These are phyloP conservation scores for Macrosoma leucophasiata DNA, from an alignment of 2,888 invertebrate genomes.

Conservation along the genomic window DNA sequence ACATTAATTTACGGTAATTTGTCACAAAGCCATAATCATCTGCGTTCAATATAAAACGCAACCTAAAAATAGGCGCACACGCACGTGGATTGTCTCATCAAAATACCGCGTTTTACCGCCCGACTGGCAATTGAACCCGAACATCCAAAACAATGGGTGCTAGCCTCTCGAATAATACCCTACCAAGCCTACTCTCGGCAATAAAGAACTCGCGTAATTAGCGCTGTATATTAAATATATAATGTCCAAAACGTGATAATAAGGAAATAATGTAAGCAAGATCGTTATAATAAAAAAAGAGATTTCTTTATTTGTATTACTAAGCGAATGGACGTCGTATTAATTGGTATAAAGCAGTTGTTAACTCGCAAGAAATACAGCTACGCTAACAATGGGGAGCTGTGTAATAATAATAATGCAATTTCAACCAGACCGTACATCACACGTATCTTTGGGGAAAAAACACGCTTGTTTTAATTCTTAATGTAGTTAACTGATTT, in stretches of 20 bases:
- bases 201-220: constrained; percentile 66
- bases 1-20: too few species aligned
- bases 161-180: constrained; percentile 56
- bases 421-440: too few species aligned
- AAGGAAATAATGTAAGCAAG: constrained; percentile 69
- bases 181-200: constrained; percentile 52
- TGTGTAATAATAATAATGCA: constrained; percentile 37
- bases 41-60: constrained; percentile 6
- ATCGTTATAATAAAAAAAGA: constrained; percentile 62
- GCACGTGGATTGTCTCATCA: constrained; percentile 13
- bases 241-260: constrained; percentile 66
- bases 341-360: constrained; percentile 57
- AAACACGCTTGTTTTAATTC: too few species aligned
- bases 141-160: constrained; percentile 56
- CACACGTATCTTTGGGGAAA: too few species aligned
- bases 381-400: constrained; percentile 29
- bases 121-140: constrained; percentile 34
- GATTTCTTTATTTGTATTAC: constrained; percentile 66
- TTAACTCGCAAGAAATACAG: constrained; percentile 26
- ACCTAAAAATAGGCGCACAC: too few species aligned
- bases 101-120: constrained; percentile 16
- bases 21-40: too few species aligned
- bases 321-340: constrained; percentile 56
- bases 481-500: too few species aligned
- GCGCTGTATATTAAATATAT: constrained; percentile 66